Evolutionary conservation across 2,888 invertebrate species (phyloP).

Genomic region (Cephus runcator): DNA sequence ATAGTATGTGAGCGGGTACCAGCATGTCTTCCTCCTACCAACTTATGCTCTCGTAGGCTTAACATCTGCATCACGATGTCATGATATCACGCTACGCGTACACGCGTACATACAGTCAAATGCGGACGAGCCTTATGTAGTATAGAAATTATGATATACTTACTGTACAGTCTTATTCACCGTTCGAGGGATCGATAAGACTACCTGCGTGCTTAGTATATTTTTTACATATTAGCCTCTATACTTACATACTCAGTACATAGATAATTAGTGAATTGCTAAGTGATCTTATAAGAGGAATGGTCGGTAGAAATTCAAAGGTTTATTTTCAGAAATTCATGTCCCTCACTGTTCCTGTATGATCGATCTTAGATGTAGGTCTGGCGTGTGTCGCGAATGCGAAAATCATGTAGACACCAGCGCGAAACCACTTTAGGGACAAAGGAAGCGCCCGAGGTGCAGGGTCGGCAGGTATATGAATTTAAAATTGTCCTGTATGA

Average conservation of each 20-base stretch:
- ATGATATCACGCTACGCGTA: constrained; percentile 28
- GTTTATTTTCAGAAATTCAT: not conserved
- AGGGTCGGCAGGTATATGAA: not conserved
- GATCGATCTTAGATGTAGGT: not conserved
- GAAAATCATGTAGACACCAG: not conserved
- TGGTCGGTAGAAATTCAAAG: not conserved
- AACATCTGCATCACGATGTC: constrained; percentile 38
- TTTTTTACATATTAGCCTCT: not conserved
- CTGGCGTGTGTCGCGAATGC: constrained; percentile 4
- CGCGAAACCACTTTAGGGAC: not conserved
- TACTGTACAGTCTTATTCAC: not conserved
- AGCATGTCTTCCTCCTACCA: constrained; percentile 32
- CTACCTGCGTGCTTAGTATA: not conserved
- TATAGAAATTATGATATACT: not conserved
- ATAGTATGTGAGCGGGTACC: constrained; percentile 30
- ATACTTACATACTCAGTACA: not conserved
- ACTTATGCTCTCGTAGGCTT: constrained; percentile 34
- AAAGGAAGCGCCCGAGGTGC: not conserved
- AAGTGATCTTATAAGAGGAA: not conserved
- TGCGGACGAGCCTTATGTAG: not conserved
- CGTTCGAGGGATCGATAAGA: not conserved
- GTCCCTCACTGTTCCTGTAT: not conserved
- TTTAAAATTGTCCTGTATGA: constrained; percentile 1
- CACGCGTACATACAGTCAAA: not conserved
- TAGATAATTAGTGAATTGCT: not conserved